Evolutionary conservation across 2,888 invertebrate species (phyloP), one percentile per base, ranked within the genome.

Genomic region (Cenopis cana): DNA sequence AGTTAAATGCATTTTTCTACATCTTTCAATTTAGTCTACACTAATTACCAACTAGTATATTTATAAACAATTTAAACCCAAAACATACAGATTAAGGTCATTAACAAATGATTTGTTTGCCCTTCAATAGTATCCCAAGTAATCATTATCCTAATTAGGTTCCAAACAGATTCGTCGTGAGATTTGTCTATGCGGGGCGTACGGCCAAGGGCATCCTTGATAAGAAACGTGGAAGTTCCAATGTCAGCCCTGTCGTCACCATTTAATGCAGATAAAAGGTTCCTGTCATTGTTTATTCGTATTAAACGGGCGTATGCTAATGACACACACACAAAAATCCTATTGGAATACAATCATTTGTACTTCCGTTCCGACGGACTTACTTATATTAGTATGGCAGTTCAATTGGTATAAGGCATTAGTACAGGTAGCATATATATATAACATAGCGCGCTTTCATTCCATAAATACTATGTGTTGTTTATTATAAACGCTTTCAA

Each of bases 261-360:
- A 61, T 55, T 49, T 50, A 50, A 36, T 24, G 38, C 50, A 54
- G 60, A 71, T 66, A 67, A 71, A 33, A 55, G 38, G 52, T 57
- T 62, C 64, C 64, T 14, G 46, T 20, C 56, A 12, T 29, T 69
- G 12, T 55, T 59, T 65, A 57, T 64, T 33, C 36, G 14, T 64
- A 57, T 64, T 49, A 12, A 20, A 69, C 36, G 57, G 38, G 49
- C 56, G 36, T 69, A 68, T 62, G 69, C 49, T 64, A 64, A 69
- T 62, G 54, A 14, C 14, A 41, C 29, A 29, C 60, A 49, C 46
- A 49, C 46, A 36, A 46, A 61, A 69, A 64, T 57, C 41, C 20
- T 49, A 69, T 69, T 69, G 57, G 62, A 69, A 69, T 69, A 69
- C 69, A 69, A 69, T 69, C 56, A 69, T 24, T 69, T 18, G 24